These are phyloP conservation scores for Oryzias sinensis DNA, from an alignment of 2,797 vertebrate genomes.

Conservation along the genomic window DNA sequence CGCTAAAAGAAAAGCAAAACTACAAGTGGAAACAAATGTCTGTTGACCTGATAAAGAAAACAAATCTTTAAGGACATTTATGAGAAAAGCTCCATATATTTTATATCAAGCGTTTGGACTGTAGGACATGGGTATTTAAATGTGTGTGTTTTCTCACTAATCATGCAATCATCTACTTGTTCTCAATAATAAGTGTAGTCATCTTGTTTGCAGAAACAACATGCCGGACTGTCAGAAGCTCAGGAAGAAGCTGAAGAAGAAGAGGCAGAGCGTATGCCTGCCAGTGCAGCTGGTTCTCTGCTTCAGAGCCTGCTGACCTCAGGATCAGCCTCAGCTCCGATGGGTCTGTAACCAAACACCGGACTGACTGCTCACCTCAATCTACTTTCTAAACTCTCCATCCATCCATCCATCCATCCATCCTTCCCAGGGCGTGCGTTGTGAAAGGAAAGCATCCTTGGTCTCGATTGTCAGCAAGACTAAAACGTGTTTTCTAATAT, in stretches of 20 bases:
- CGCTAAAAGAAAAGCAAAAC: neutral
- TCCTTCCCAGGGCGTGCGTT: neutral
- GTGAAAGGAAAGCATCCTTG: neutral
- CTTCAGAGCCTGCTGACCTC: constrained; percentile 77
- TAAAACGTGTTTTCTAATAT: no score
- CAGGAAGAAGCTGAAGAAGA: constrained; percentile 79
- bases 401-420: neutral
- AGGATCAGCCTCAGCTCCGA: constrained; percentile 73
- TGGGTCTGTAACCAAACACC: constrained; percentile 96
- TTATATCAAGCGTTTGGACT: no score
- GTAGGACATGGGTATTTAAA: neutral
- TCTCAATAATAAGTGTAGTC: neutral
- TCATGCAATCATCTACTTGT: neutral
- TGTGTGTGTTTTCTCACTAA: neutral
- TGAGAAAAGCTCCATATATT: no score
- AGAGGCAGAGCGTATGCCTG: constrained; percentile 87
- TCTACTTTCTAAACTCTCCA: neutral
- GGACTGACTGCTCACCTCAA: constrained; percentile 40
- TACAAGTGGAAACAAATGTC: neutral
- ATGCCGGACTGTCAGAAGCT: constrained; percentile 88
- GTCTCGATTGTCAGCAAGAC: neutral
- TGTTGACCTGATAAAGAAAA: neutral
- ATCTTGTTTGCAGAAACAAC: constrained; percentile 84
- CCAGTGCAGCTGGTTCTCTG: constrained; percentile 92
- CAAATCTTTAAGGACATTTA: no score